Evolutionary conservation across 2,888 invertebrate genomes (phyloP), one percentile per base, ranked within the genome.

Genomic region (Synergus umbraculus): DNA sequence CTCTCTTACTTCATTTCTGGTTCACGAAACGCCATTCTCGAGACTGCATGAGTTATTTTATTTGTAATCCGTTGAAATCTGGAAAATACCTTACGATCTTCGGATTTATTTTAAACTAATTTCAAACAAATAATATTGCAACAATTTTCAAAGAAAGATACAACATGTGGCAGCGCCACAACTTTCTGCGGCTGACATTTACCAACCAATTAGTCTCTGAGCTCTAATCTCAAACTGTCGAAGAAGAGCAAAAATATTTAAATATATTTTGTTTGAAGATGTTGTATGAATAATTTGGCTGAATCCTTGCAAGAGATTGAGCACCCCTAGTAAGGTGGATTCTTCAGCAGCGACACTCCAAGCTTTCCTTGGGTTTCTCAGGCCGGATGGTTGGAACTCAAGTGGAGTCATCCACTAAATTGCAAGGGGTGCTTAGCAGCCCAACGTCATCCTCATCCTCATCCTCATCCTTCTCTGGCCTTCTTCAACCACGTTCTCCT

Each of bases 361-460:
- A 37, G 86, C 85, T 87, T 90, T 90, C 85, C 88, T 89, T 89
- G 86, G 86, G 86, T 85, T 87, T 83, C 82, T 78, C 80, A 84
- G 81, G 83, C 83, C 82, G 83, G 87, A 85, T 83, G 88, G 87
- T 87, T 86, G 87, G 79, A 87, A 86, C 86, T 91, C 86, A 87
- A 91, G 90, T 89, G 88, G 85, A 89, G 88, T 90, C 89, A 89
- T 90, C 88, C 37, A 37, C 37, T 37, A 37, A 89, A 88, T 87
- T 86, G 88, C 87, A 86, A 88, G 89, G 87, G 88, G 88, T 90
- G 88, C 89, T 91, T 87, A 87, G 86, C 78, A 86, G 86, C 86
- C 85, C 86, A 87, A 85, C 89, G 88, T 89, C 88, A 87, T 83
- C 78, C 77, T 81, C 78, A 76, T 83, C 81, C 82, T 81, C 78